Conservation (phyloP, 2,113 vertebrate species). For the Corythaixoides concolor region DNA sequence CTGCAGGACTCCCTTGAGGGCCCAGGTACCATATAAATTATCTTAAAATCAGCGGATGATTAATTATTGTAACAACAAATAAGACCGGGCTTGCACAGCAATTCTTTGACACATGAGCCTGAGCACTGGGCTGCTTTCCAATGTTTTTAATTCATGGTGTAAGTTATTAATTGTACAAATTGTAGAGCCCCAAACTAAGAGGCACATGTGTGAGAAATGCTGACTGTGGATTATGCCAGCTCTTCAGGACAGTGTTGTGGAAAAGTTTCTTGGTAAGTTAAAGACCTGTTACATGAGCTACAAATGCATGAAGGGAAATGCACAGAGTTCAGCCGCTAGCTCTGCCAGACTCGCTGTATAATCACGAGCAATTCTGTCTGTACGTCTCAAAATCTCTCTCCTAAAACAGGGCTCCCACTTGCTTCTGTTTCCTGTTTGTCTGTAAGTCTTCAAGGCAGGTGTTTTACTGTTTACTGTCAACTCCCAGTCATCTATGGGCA, state of each 20-base stretch:
- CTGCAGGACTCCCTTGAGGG: not conserved
- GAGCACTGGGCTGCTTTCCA: conserved; percentile 27
- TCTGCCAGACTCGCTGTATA: not conserved
- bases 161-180: conserved; percentile 50
- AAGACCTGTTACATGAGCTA: conserved; percentile 26
- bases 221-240: not conserved
- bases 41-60: not conserved
- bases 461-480: conserved; percentile 62
- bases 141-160: conserved; percentile 9
- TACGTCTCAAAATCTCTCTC: not conserved
- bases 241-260: not conserved
- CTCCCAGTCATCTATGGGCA: conserved; percentile 51
- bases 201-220: not conserved
- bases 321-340: not conserved
- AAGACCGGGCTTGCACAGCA: not conserved
- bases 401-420: not conserved
- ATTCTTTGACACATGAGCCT: conserved; percentile 19
- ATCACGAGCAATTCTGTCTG: not conserved
- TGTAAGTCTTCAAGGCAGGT: conserved; percentile 47
- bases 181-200: not conserved
- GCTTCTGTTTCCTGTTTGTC: conserved; percentile 42
- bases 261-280: conserved; percentile 46
- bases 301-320: not conserved
- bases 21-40: conserved; percentile 8
- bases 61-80: conserved; percentile 49